Percentiles rank a stretch among this genome's conserved stretches.
Conservation (phyloP, 1,140 invertebrate species). For the Aphis gossypii region DNA sequence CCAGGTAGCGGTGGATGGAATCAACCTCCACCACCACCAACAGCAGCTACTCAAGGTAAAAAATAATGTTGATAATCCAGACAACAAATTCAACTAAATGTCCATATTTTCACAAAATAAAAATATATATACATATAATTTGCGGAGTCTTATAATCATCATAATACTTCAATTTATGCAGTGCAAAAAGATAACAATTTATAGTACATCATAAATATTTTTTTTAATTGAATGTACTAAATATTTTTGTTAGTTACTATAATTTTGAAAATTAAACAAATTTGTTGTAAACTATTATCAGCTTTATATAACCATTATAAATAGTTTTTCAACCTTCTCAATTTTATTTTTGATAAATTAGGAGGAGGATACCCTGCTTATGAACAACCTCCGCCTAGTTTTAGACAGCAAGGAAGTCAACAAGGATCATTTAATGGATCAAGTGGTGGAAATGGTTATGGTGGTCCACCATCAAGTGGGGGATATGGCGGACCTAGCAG, state of each 20-base stretch:
- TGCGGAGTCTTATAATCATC: neutral
- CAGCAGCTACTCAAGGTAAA: slow-evolving; percentile 18
- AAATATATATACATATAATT: too few species aligned
- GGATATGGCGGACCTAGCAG: slow-evolving; percentile 58
- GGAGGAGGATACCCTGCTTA: slow-evolving; percentile 50
- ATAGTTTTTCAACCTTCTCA: neutral
- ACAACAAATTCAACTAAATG: neutral
- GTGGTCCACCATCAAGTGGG: slow-evolving; percentile 55
- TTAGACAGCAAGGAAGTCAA: slow-evolving; percentile 49
- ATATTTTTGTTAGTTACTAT: neutral
- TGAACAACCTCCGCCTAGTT: slow-evolving; percentile 44
- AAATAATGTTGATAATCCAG: neutral
- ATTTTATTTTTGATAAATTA: neutral
- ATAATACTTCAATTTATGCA: too few species aligned
- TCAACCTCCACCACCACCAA: slow-evolving; percentile 54
- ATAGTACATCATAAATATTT: neutral
- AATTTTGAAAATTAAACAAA: neutral
- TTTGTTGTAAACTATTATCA: neutral
- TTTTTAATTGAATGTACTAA: neutral
- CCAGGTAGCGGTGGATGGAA: slow-evolving; percentile 39
- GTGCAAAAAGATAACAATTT: neutral
- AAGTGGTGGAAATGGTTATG: slow-evolving; percentile 44
- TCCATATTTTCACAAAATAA: neutral
- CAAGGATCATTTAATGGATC: slow-evolving; percentile 56
- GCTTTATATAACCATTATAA: neutral